Base-by-base conservation (phyloP, 2,113 vertebrate species). In the Galemys pyrenaicus region DNA sequence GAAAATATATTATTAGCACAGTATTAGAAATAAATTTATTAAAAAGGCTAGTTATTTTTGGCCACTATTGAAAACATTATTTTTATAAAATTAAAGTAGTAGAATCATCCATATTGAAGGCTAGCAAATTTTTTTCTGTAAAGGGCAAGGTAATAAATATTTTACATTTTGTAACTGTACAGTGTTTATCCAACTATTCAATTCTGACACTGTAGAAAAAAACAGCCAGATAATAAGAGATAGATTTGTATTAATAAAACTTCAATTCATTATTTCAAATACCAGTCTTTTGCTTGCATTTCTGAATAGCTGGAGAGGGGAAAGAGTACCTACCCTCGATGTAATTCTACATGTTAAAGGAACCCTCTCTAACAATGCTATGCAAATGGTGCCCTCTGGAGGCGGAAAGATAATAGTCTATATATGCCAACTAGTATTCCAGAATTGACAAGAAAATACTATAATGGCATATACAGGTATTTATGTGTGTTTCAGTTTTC, bases 21-120 rank as follows among this genome's bases (percentile, higher is more conserved):
- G 32, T 95, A 96, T n/a, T 62, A 95, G 81, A 90, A 92, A 97
- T 96, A 97, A 96, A 96, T 89, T 58, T 95, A 87, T 94, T 91
- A 96, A 94, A 95, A 89, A 95, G 97, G 97, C 87, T 96, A 97
- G 70, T 89, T 89, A 97, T 95, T 88, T 98, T 96, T 92, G 95
- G 94, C 92, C 95, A 98, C 94, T 97, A 68, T 85, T 96, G 97
- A 95, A 94, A 44, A 97, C 5, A 97, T 49, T 81, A 97, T 64
- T 97, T n/a, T 56, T 75, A 96, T 89, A 97, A 56, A 94, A 93
- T 16, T 20, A 87, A 96, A 78, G 65, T 94, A 96, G 91, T 60
- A 0, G 16, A 78, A 81, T 87, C 51, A 95, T 91, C 89, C 92
- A 32, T 64, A 95, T 75, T 94, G 62, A 82, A 94, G 93, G 54